These are phyloP conservation scores for Semnopithecus entellus DNA, from an alignment of 2,113 vertebrate genomes.

Conservation along the genomic window DNA sequence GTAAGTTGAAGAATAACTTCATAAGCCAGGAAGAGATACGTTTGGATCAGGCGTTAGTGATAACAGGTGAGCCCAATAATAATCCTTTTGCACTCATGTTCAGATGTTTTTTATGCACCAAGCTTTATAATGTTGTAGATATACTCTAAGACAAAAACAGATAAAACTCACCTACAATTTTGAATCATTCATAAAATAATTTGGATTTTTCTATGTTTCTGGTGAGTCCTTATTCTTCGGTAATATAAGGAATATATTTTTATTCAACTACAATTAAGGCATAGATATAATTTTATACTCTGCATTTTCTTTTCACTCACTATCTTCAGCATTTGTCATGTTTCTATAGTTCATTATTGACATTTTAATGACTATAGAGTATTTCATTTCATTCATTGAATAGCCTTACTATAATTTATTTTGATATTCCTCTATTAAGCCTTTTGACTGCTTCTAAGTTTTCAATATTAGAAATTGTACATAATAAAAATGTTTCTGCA, in stretches of 20 bases:
- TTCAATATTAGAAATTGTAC: slow-evolving; percentile 10
- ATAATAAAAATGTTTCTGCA: neutral
- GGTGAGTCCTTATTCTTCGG: neutral
- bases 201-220: neutral
- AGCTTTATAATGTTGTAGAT: neutral
- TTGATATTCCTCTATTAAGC: slow-evolving; percentile 16
- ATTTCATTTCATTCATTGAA: neutral
- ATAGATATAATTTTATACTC: neutral
- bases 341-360: neutral
- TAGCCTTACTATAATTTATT: slow-evolving; percentile 2
- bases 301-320: neutral
- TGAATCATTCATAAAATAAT: neutral
- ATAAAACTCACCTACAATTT: neutral
- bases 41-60: neutral
- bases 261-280: neutral
- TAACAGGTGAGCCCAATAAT: neutral
- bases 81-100: neutral
- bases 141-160: neutral
- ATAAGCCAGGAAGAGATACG: neutral
- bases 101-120: neutral
- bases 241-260: neutral
- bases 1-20: neutral
- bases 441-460: neutral
- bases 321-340: neutral
- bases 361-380: neutral